phyloP scores from a whole-genome alignment of 2,797 vertebrate genomes.

The Danionella dracula region DNA sequence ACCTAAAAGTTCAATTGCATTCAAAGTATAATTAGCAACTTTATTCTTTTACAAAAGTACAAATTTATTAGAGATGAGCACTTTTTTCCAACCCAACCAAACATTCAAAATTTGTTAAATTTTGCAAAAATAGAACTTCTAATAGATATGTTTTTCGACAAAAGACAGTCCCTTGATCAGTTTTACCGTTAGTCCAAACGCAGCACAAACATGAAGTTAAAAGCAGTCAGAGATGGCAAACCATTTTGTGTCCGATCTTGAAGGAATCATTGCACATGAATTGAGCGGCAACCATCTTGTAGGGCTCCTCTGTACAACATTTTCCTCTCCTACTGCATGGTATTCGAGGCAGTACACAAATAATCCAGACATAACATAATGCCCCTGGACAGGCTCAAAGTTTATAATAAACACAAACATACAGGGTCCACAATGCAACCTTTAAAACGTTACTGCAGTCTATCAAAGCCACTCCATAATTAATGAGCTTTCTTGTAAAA shows the following conservation, averaged over 20 bases:
- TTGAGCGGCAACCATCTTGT: background rate
- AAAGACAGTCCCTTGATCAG: slow-evolving; percentile 41
- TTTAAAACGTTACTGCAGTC: slow-evolving; percentile 14
- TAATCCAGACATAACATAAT: slow-evolving; percentile 12
- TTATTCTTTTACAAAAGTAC: slow-evolving; percentile 54
- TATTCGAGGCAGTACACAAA: slow-evolving; percentile 5
- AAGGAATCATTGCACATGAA: slow-evolving; percentile 20
- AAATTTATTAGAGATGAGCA: slow-evolving; percentile 49
- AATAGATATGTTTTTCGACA: slow-evolving; percentile 50
- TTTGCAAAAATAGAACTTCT: slow-evolving; percentile 49
- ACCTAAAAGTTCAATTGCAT: background rate
- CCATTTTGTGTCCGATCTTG: no score
- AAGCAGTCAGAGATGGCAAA: slow-evolving; percentile 20
- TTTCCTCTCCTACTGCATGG: slow-evolving; percentile 7
- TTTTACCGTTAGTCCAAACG: slow-evolving; percentile 27
- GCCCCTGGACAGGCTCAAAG: slow-evolving; percentile 8
- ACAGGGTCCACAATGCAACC: background rate
- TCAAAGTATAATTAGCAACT: slow-evolving; percentile 42
- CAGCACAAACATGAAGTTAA: slow-evolving; percentile 22
- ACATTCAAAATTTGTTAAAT: slow-evolving; percentile 46
- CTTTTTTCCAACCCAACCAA: slow-evolving; percentile 43
- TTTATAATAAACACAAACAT: background rate
- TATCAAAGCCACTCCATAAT: background rate
- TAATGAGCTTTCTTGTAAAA: background rate
- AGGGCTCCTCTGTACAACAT: slow-evolving; percentile 6